Base-by-base conservation (phyloP, 2,888 invertebrate genomes). In the Hipparchia semele region DNA sequence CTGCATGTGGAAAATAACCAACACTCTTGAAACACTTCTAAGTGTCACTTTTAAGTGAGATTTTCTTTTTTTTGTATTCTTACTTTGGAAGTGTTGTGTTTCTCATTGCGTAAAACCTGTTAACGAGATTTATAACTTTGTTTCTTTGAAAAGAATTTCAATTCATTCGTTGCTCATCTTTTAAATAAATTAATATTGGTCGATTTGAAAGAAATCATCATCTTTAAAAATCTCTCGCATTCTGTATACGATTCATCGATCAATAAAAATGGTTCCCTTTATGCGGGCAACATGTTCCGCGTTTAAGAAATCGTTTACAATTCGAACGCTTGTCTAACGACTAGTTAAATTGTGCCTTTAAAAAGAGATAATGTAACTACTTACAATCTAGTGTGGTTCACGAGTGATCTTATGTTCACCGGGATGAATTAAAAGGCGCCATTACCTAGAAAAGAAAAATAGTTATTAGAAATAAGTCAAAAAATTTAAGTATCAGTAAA, bases 341-440 rank as follows among this genome's bases (percentile, higher is more conserved):
- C n/a, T 9, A 39, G 3, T 46, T 2, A 58, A 58, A 68, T 39
- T 0, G 2, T 6, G 7, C 2, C 9, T 10, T 46, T 5, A 68
- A 58, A 56, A 33, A 13, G 9, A 56, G 23, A 23, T 1, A 23
- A 58, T 33, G 39, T 60, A 39, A 60, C 67, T 84, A 91, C 91
- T 92, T 81, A 92, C 91, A 88, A 84, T 88, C 90, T 78, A 82
- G 80, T 80, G 83, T 81, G 84, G 85, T 84, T 82, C 83, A 84
- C 81, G 82, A 81, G 79, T 82, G 83, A 79, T 85, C 87, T 86
- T 85, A 49, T 84, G 83, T 84, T 81, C 83, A 83, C 85, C 86
- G 82, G 86, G 84, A 83, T 86, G 85, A 87, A 82, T 82, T 85
- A 79, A 81, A 80, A 82, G 87, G 86, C 85, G 88, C 88, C 91